phyloP scores from a whole-genome alignment of 2,113 vertebrate species.

The Manacus vitellinus region DNA sequence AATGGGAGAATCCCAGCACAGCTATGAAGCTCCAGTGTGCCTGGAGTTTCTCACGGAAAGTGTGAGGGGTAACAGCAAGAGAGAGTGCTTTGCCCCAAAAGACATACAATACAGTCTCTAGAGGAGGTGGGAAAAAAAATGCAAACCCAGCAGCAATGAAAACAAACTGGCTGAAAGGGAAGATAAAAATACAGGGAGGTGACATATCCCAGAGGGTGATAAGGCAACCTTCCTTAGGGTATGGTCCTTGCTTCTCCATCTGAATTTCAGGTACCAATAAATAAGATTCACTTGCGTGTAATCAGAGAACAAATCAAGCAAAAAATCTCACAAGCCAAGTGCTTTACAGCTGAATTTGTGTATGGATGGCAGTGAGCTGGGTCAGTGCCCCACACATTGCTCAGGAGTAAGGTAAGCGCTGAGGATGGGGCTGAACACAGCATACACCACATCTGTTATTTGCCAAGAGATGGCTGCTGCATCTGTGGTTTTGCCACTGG shows the following conservation, averaged over 20 bases:
- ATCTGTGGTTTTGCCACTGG: slow-evolving; percentile 10
- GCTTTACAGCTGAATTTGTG: background rate
- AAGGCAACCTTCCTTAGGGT: background rate
- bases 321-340: background rate
- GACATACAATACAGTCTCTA: background rate
- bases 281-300: background rate
- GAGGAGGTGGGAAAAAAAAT: background rate
- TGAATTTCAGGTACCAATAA: background rate
- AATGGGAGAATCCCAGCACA: background rate
- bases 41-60: background rate
- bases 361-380: background rate
- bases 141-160: background rate
- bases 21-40: background rate
- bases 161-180: background rate
- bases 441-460: background rate
- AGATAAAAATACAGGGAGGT: background rate
- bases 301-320: background rate
- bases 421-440: background rate
- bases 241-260: background rate
- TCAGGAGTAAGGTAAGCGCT: background rate
- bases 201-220: background rate
- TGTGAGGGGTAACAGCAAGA: background rate
- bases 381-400: background rate
- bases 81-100: background rate
- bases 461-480: background rate